A percentile compares a stretch with the other conserved stretches of the same genome.
These are phyloP conservation scores for Babyrousa celebensis DNA, from an alignment of 2,797 vertebrate species.

Conservation along the genomic window DNA sequence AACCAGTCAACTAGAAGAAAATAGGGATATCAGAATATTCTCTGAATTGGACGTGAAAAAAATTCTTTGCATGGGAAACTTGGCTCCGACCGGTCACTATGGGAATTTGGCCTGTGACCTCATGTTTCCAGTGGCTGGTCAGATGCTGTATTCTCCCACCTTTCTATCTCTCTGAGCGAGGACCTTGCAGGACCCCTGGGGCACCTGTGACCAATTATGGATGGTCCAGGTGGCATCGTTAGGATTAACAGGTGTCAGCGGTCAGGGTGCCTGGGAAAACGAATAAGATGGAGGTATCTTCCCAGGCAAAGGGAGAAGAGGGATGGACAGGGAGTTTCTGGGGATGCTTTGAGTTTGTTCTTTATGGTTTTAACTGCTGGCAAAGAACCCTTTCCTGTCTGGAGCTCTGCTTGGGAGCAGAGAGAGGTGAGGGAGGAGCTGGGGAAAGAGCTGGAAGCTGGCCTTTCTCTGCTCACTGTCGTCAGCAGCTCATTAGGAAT, in stretches of 20 bases:
- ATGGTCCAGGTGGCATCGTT: slow-evolving; percentile 28
- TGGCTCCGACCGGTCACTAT: not conserved
- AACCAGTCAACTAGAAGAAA: slow-evolving; percentile 68
- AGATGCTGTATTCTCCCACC: not conserved
- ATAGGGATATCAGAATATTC: slow-evolving; percentile 43
- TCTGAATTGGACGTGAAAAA: slow-evolving; percentile 33
- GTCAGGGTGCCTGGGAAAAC: not conserved
- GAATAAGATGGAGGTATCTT: not conserved
- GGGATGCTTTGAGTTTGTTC: slow-evolving; percentile 24
- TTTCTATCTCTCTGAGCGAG: slow-evolving; percentile 30
- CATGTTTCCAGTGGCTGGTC: not conserved
- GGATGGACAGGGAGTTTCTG: not conserved
- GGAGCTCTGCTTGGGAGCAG: not conserved
- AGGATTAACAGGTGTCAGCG: slow-evolving; percentile 21
- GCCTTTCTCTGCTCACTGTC: slow-evolving; percentile 68
- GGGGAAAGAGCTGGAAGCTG: slow-evolving; percentile 64
- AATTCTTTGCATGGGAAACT: not conserved
- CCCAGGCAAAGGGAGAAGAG: not conserved
- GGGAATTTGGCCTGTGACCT: slow-evolving; percentile 23
- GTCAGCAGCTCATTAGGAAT: slow-evolving; percentile 82
- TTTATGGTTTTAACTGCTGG: slow-evolving; percentile 58
- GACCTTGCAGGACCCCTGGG: not conserved
- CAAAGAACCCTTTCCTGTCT: slow-evolving; percentile 25
- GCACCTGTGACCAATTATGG: slow-evolving; percentile 29
- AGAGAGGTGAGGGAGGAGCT: not conserved